A percentile compares a stretch with the other conserved stretches of the same genome.
These are phyloP conservation scores for Amphilophus citrinellus DNA, from an alignment of 2,113 vertebrate genomes.

Conservation along the genomic window DNA sequence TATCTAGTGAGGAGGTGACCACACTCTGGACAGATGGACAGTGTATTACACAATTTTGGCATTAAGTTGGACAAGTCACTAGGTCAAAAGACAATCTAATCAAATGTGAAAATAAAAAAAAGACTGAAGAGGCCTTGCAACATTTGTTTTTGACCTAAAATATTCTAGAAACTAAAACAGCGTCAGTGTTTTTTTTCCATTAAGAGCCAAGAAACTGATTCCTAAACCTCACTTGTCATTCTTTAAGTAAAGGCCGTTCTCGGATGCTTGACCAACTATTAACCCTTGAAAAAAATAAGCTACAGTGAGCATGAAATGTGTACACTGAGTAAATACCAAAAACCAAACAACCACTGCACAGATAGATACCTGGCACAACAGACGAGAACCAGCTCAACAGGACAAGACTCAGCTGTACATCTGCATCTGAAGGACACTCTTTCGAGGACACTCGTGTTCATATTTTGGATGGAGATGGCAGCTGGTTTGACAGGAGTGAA, in stretches of 20 bases:
- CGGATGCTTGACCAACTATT: background rate
- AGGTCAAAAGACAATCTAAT: background rate
- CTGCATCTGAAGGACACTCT: background rate
- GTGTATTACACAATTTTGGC: rapidly evolving
- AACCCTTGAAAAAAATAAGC: background rate
- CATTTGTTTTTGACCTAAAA: background rate
- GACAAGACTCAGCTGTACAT: background rate
- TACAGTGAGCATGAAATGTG: background rate
- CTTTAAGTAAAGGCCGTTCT: background rate
- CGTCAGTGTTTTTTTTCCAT: rapidly evolving
- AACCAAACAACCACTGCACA: rapidly evolving
- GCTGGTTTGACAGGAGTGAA: background rate
- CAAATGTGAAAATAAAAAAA: background rate
- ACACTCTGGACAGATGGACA: background rate
- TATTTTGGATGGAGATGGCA: background rate
- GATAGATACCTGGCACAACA: background rate
- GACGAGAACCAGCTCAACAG: background rate
- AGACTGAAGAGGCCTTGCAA: background rate
- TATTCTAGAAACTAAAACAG: background rate
- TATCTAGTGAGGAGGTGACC: background rate
- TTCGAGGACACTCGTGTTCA: background rate
- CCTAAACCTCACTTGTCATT: background rate
- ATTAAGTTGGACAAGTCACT: background rate
- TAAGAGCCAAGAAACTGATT: background rate
- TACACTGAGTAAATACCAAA: background rate